phyloP scores from a whole-genome alignment of 1,140 invertebrate genomes.

The Cylas formicarius region DNA sequence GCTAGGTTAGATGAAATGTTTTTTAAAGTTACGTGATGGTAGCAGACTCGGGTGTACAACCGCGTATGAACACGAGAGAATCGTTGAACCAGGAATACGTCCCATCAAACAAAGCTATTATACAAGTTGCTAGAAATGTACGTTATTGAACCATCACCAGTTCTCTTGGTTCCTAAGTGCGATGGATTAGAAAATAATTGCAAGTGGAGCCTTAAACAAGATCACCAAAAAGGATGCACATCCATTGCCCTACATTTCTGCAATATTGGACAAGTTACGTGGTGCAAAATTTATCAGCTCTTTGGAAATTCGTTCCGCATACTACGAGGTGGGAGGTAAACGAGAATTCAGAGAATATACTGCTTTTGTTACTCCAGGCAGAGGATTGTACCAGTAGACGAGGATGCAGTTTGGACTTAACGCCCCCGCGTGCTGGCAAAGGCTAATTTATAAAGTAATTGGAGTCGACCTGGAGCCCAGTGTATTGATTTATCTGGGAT shows the following conservation, averaged over 20 bases:
- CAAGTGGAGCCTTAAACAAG: slow-evolving; percentile 19
- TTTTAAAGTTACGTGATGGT: no score
- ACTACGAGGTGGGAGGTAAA: slow-evolving; percentile 36
- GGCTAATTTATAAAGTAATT: slow-evolving; percentile 14
- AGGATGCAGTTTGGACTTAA: slow-evolving; percentile 45
- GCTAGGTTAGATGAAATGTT: no score
- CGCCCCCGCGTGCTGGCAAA: slow-evolving; percentile 29
- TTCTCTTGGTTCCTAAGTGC: no score
- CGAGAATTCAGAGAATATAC: slow-evolving; percentile 36
- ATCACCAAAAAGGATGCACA: slow-evolving; percentile 29
- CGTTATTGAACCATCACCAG: no score
- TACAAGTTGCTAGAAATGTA: no score
- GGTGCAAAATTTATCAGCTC: slow-evolving; percentile 26
- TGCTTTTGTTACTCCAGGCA: slow-evolving; percentile 42
- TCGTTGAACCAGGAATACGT: no score
- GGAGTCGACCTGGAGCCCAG: slow-evolving; percentile 15
- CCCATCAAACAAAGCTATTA: no score
- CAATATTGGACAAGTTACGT: slow-evolving; percentile 23
- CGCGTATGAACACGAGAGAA: no score
- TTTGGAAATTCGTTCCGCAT: slow-evolving; percentile 35
- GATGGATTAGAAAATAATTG: no score
- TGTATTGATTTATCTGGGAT: slow-evolving; percentile 31
- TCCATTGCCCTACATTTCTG: slow-evolving; percentile 22
- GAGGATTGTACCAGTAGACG: slow-evolving; percentile 40
- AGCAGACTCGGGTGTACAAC: no score